phyloP scores from a whole-genome alignment of 2,888 invertebrate genomes.

The Macroteleia sp. region DNA sequence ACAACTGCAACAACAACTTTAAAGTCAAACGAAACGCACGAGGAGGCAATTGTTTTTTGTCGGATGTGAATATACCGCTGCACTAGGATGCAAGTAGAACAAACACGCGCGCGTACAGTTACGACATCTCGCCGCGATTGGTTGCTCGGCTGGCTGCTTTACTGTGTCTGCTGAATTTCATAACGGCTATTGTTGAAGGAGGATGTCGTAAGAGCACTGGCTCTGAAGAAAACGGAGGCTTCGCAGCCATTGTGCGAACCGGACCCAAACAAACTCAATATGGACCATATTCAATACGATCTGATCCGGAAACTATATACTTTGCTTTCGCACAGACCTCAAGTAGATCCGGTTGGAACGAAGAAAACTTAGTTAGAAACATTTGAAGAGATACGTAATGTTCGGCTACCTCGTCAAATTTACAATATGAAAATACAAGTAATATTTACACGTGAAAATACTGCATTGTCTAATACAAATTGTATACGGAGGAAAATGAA shows the following conservation, averaged over 20 bases:
- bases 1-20: too few relatives aligned
- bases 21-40: not conserved
- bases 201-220: slow-evolving; percentile 73
- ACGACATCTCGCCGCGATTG: slow-evolving; percentile 76
- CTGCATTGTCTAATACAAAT: too few relatives aligned
- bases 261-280: slow-evolving; percentile 33
- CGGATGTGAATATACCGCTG: slow-evolving; percentile 74
- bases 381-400: too few relatives aligned
- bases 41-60: slow-evolving; percentile 26
- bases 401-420: too few relatives aligned
- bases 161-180: slow-evolving; percentile 70
- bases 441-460: too few relatives aligned
- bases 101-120: slow-evolving; percentile 71
- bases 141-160: slow-evolving; percentile 67
- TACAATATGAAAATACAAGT: too few relatives aligned
- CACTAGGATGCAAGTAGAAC: slow-evolving; percentile 77
- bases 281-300: slow-evolving; percentile 9
- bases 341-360: too few relatives aligned
- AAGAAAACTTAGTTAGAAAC: too few relatives aligned
- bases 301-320: slow-evolving; percentile 15
- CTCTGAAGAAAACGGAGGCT: slow-evolving; percentile 64
- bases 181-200: slow-evolving; percentile 76
- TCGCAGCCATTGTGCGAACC: slow-evolving; percentile 29
- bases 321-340: too few relatives aligned
- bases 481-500: too few relatives aligned